phyloP scores from a whole-genome alignment of 2,888 invertebrate genomes.

The Lumbricus terrestris region DNA sequence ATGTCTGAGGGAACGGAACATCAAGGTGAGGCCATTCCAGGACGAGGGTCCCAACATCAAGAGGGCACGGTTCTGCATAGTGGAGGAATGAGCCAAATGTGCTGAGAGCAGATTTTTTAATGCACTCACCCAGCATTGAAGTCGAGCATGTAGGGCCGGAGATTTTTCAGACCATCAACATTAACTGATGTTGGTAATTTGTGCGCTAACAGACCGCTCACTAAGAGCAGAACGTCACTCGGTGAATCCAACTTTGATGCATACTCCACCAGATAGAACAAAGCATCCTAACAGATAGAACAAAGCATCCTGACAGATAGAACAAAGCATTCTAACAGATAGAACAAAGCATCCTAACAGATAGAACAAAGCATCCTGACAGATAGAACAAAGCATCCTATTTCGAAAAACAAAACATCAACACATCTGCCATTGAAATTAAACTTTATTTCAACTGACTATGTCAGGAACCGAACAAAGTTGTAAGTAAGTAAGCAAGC shows the following conservation, averaged over 20 bases:
- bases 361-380: no score
- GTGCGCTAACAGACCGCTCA: not conserved
- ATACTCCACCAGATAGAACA: constrained; percentile 11
- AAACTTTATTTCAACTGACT: not conserved
- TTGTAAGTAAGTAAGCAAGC: no score
- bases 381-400: constrained; percentile 20
- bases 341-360: no score
- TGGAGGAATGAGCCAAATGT: no score
- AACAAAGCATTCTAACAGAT: constrained; percentile 13
- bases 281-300: constrained; percentile 21
- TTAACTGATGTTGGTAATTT: not conserved
- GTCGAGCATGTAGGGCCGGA: not conserved
- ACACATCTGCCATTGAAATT: not conserved
- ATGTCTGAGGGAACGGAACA: no score
- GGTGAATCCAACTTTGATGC: not conserved
- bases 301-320: no score
- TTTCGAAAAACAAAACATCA: not conserved
- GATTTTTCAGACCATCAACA: not conserved
- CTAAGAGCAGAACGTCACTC: constrained; percentile 9
- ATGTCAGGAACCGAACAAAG: no score
- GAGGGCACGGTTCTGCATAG: no score
- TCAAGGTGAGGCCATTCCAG: no score
- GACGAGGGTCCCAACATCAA: no score
- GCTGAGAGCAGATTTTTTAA: no score
- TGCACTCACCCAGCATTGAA: not conserved